Conservation (phyloP, 2,888 invertebrate genomes). For the Drosophila lacicola region DNA sequence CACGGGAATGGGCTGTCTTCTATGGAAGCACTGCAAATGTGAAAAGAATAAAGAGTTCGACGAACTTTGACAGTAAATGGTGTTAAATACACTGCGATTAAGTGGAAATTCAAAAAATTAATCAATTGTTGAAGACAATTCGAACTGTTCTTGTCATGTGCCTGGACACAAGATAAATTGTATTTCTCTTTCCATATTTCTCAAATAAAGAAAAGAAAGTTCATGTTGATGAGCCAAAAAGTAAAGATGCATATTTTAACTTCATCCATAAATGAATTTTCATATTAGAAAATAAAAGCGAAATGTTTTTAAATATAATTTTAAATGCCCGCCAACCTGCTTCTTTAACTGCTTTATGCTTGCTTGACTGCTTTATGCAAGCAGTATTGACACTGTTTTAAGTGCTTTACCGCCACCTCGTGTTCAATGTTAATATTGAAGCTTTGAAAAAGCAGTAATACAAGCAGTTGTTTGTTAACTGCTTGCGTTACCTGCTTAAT, state of each 20-base stretch:
- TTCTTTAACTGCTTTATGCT: too few relatives aligned
- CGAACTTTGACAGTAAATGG: conserved; percentile 53
- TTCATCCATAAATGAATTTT: too few relatives aligned
- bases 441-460: too few relatives aligned
- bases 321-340: not conserved
- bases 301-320: not conserved
- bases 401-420: conserved; percentile 9
- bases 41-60: conserved; percentile 53
- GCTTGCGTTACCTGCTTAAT: not conserved
- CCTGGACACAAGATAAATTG: not conserved
- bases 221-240: too few relatives aligned
- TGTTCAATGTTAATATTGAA: not conserved
- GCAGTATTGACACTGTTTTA: fast-evolving
- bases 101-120: conserved; percentile 17
- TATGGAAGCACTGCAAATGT: conserved; percentile 48
- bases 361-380: not conserved
- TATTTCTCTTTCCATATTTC: too few relatives aligned
- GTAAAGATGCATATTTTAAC: too few relatives aligned
- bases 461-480: not conserved
- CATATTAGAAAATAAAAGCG: too few relatives aligned
- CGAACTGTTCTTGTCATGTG: not conserved
- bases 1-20: conserved; percentile 54
- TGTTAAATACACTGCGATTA: conserved; percentile 58
- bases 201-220: too few relatives aligned
- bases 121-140: not conserved